phyloP scores from a whole-genome alignment of 2,113 vertebrate species.

The Etia nguti region DNA sequence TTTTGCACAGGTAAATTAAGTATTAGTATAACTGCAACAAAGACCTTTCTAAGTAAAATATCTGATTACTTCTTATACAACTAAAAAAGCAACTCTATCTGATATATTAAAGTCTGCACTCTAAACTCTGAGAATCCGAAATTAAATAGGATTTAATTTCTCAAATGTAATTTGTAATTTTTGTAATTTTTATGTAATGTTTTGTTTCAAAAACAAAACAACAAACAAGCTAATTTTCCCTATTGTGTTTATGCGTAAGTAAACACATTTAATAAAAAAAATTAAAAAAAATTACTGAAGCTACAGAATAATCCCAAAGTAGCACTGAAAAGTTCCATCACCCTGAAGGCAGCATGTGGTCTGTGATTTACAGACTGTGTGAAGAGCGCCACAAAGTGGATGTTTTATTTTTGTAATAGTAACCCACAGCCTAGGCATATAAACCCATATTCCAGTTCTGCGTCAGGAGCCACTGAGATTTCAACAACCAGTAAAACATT shows the following conservation, averaged over 20 bases:
- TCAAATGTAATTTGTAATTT: background rate
- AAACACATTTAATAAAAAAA: background rate
- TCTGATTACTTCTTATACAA: background rate
- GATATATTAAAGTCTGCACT: background rate
- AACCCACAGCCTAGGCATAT: background rate
- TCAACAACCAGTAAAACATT: background rate
- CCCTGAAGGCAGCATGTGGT: background rate
- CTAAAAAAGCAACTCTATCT: background rate
- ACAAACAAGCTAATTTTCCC: background rate
- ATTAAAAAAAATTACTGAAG: background rate
- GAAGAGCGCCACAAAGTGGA: constrained; percentile 48
- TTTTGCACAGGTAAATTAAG: background rate
- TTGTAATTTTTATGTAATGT: background rate
- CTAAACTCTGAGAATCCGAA: background rate
- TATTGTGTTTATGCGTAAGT: background rate
- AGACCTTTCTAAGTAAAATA: background rate
- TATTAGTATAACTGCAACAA: background rate
- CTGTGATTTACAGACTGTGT: background rate
- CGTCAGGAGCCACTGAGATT: background rate
- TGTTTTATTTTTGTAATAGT: background rate
- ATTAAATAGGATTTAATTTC: background rate
- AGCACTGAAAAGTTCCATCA: background rate
- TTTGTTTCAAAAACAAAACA: background rate
- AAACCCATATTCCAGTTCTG: background rate
- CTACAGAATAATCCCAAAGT: background rate